These are phyloP conservation scores for Patiria pectinifera DNA, from an alignment of 53 echinoderm and acorn worm genomes.

Conservation along the genomic window DNA sequence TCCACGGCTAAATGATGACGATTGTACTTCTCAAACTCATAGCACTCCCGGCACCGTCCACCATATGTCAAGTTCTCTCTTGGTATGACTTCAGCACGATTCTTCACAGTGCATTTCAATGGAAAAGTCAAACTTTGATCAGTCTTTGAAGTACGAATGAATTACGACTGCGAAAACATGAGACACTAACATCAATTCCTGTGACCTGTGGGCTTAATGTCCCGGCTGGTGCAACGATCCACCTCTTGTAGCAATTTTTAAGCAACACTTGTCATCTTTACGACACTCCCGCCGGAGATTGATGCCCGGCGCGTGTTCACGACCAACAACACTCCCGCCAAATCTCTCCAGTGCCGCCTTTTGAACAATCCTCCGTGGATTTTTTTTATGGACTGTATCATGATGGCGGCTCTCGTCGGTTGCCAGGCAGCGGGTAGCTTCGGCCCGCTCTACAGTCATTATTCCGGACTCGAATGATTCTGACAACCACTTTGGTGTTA, in stretches of 20 bases:
- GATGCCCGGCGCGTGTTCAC: background rate
- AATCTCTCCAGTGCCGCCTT: background rate
- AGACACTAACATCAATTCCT: background rate
- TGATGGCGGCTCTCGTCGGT: background rate
- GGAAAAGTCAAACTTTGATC: no score
- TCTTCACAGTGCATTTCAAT: background rate
- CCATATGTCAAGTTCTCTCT: background rate
- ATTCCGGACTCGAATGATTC: background rate
- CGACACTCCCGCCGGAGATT: background rate
- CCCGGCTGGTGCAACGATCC: background rate
- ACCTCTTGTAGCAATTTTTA: background rate
- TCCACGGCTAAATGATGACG: background rate
- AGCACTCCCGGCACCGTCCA: background rate
- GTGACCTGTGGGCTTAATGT: background rate
- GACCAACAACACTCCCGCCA: background rate
- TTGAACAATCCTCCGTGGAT: background rate
- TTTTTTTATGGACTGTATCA: background rate
- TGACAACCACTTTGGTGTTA: background rate
- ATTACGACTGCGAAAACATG: background rate
- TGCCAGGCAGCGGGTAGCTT: background rate
- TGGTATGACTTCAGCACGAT: background rate
- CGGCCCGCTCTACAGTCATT: background rate
- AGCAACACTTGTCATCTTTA: background rate
- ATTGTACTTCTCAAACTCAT: background rate
- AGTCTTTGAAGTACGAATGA: background rate